Evolutionary conservation across 2,888 invertebrate species (phyloP), one percentile per base, ranked within the genome.

Genomic region (Lycocerus yunnanus): DNA sequence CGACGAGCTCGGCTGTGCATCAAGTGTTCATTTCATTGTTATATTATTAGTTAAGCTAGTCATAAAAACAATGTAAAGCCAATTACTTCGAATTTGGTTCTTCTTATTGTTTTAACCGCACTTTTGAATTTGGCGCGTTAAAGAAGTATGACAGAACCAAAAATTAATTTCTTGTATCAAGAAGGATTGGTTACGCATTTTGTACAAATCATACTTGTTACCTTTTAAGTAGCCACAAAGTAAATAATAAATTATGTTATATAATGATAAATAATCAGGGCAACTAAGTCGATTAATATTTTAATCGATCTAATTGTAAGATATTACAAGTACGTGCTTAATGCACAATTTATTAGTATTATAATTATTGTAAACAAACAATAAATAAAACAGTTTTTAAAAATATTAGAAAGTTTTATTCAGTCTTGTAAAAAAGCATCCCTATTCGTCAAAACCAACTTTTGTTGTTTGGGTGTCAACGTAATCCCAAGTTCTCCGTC

Each of bases 401-500:
- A 16, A 16, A n/a, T 61, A 15, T 18, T 9, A 63, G n/a, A n/a
- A n/a, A 10, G 20, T 63, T 43, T 43, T 43, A 43, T 43, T 43
- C 6, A n/a, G n/a, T 43, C 15, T 15, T 63, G 13, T 61, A 61
- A 61, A 63, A 63, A 13, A n/a, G 20, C 6, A 63, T n/a, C 18
- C 13, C 43, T 43, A n/a, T 43, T 43, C 1, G 1, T 6, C 43
- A 43, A n/a, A 43, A 43, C n/a, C 43, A 43, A 43, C 14, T 84
- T 84, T 80, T 91, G 91, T 0, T 87, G 84, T 24, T 91, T 91
- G 0, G 95, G 95, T 0, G 92, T 87, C 11, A 95, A 86, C 0
- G 94, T 95, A 9, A 95, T 91, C 3, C 95, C 95, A 74, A 93
- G 92, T 15, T 90, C 91, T 2, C 95, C 95, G 67, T 88, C 88